phyloP scores from a whole-genome alignment of 2,888 invertebrate genomes.

The Nemapogon koenigi region DNA sequence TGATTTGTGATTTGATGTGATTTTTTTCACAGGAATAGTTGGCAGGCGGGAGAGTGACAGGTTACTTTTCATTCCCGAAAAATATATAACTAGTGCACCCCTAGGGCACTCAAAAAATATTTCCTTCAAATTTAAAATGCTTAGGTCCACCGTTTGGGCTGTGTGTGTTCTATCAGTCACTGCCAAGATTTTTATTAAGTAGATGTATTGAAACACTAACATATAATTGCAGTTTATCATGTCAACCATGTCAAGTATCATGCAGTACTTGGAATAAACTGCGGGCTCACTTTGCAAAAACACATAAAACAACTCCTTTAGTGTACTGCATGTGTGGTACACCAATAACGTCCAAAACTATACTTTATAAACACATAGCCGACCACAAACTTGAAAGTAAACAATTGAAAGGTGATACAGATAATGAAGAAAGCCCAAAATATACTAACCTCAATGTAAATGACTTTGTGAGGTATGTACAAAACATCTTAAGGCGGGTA shows the following conservation, averaged over 20 bases:
- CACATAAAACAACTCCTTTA: constrained; percentile 37
- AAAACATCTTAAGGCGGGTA: too few relatives aligned
- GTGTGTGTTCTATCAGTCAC: too few relatives aligned
- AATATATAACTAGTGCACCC: too few relatives aligned
- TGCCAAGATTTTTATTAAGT: too few relatives aligned
- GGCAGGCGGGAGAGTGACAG: too few relatives aligned
- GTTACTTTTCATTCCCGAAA: too few relatives aligned
- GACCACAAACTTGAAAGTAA: constrained; percentile 40
- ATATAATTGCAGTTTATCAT: constrained; percentile 30
- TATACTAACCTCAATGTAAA: constrained; percentile 38
- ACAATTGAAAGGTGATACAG: constrained; percentile 28
- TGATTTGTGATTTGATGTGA: too few relatives aligned
- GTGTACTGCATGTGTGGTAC: constrained; percentile 45
- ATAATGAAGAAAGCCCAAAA: constrained; percentile 26
- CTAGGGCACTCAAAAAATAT: too few relatives aligned
- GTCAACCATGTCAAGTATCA: constrained; percentile 34
- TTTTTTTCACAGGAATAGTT: too few relatives aligned
- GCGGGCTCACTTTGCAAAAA: constrained; percentile 31
- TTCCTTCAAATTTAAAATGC: too few relatives aligned
- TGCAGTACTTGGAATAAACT: constrained; percentile 38
- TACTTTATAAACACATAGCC: constrained; percentile 47
- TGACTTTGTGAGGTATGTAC: constrained; percentile 45
- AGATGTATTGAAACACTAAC: too few relatives aligned
- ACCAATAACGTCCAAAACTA: constrained; percentile 41
- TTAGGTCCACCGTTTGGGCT: too few relatives aligned